Conservation (phyloP, 2,113 vertebrate species). For the human (Homo sapiens) region GRCh38 chr6:99175501-99176000, state of each 20-base stretch:
- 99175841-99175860: too few species aligned
- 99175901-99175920: background rate
- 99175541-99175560: background rate
- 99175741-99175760: background rate
- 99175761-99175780: background rate
- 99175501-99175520: background rate
- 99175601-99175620: background rate
- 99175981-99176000: background rate
- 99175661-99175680: slow-evolving; percentile 21
- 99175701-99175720: background rate
- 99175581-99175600: slow-evolving; percentile 11
- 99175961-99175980: background rate
- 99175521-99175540: background rate
- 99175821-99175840: background rate
- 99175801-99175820: background rate
- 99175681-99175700: slow-evolving; percentile 27
- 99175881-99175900: background rate
- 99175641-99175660: background rate
- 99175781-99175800: background rate
- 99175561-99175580: background rate
- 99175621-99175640: background rate
- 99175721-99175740: slow-evolving; percentile 26
- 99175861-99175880: background rate
- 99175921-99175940: background rate
- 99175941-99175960: background rate